Base-by-base conservation (phyloP, 2,797 vertebrate species). In the Gymnopithys bicolor region DNA sequence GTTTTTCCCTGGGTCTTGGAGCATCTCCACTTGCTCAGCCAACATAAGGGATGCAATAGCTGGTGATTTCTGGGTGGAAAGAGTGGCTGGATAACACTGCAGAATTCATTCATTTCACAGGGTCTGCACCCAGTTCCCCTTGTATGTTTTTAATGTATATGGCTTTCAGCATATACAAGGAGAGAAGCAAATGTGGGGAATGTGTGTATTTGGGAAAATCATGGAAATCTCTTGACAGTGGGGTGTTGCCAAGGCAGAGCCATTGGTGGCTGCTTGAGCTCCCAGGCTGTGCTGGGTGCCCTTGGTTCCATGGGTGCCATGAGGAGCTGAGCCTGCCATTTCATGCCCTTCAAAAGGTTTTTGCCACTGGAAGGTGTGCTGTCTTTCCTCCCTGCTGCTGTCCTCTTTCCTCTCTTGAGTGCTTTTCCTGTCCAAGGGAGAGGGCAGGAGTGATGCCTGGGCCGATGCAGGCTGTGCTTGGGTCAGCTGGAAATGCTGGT, bases 101-200 rank as follows among this genome's bases (percentile, higher is more conserved):
- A 2, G 59, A 22, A 55, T 69, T 35, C 27, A 33, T 35, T 27
- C 23, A 22, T 60, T 2, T 53, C 11, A 3, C 4, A 19, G 33
- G 13, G 8, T 59, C 19, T 55, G 43, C 46, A 56, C 33, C 13
- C 27, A 11, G 10, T 33, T 88, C 28, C 11, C 59, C 13, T 18
- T 0, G 0, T 6, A 23, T 49, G 22, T 63, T 48, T 84, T 19
- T n/a, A 35, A 25, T 13, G 14, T 41, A 5, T 63, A 4, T n/a
- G 23, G 49, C 10, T 71, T 84, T 11, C 37, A 64, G 32, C 11
- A 11, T 52, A n/a, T 5, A 35, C 13, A n/a, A 37, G 19, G 52
- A 66, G 43, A 82, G 56, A 39, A 68, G 19, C 33, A 45, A 33
- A 48, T 22, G 13, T 46, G 46, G 33, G 30, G 32, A 71, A 24